phyloP scores from a whole-genome alignment of 2,888 invertebrate genomes.

The Gymnoscelis rufifasciata region DNA sequence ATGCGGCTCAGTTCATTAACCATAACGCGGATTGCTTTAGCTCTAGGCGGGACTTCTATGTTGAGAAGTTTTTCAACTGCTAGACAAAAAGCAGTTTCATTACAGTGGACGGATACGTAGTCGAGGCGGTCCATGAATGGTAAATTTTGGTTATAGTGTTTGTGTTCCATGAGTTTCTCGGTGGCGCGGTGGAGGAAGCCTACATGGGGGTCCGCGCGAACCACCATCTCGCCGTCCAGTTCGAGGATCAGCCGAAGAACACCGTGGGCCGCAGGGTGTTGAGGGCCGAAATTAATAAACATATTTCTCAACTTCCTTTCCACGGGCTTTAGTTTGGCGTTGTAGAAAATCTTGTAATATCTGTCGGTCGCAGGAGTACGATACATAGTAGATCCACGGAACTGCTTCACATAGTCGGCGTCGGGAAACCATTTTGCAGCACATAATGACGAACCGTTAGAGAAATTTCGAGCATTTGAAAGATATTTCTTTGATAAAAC shows the following conservation, averaged over 20 bases:
- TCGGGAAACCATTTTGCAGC: constrained; percentile 82
- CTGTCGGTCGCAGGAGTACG: constrained; percentile 66
- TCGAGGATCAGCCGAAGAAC: constrained; percentile 89
- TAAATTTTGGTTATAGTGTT: constrained; percentile 90
- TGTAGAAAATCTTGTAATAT: constrained; percentile 54
- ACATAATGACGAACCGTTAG: constrained; percentile 32
- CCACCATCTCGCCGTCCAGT: constrained; percentile 89
- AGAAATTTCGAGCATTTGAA: constrained; percentile 34
- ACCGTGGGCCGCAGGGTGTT: constrained; percentile 95
- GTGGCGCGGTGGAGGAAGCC: constrained; percentile 93
- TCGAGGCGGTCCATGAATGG: constrained; percentile 94
- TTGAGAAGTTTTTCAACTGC: constrained; percentile 91
- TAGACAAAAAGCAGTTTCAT: constrained; percentile 87
- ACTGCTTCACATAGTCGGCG: constrained; percentile 76
- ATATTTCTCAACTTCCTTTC: constrained; percentile 83
- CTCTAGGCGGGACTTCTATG: constrained; percentile 86
- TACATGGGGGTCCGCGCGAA: constrained; percentile 89
- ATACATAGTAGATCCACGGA: constrained; percentile 78
- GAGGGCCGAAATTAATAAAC: constrained; percentile 91
- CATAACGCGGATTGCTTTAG: constrained; percentile 88
- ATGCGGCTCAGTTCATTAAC: constrained; percentile 88
- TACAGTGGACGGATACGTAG: constrained; percentile 90
- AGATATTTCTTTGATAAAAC: constrained; percentile 7
- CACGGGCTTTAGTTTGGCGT: constrained; percentile 52
- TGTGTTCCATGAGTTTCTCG: constrained; percentile 93